Percentiles rank a stretch among this genome's conserved stretches.
Evolutionary conservation across 2,113 vertebrate species (phyloP).

Genomic region (Gallinago media): DNA sequence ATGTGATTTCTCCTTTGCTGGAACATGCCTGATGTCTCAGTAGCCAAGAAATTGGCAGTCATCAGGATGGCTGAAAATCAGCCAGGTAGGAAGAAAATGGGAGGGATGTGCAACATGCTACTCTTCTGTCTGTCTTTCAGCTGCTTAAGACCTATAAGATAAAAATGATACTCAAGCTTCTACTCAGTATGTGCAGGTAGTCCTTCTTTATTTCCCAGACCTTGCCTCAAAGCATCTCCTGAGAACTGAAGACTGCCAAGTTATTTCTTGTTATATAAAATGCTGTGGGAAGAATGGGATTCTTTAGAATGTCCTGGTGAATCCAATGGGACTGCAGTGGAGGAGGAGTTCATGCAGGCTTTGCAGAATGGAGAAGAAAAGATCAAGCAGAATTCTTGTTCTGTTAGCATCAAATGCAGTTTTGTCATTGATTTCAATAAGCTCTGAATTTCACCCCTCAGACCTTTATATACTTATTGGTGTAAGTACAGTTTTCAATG

Average conservation of each 20-base stretch:
- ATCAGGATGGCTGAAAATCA: not conserved
- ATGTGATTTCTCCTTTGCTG: not conserved
- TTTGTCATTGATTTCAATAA: not conserved
- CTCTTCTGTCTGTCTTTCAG: not conserved
- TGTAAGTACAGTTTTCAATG: not conserved
- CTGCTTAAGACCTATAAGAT: not conserved
- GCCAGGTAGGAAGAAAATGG: not conserved
- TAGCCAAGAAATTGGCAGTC: not conserved
- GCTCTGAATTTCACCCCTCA: not conserved
- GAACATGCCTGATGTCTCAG: not conserved
- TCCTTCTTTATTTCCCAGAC: not conserved
- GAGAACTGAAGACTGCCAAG: not conserved
- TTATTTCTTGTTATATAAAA: not conserved
- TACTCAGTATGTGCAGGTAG: not conserved
- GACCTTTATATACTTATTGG: not conserved
- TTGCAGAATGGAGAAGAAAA: not conserved
- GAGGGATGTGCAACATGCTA: not conserved
- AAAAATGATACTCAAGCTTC: not conserved
- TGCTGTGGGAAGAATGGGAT: not conserved
- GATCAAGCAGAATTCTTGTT: not conserved
- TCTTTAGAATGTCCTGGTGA: not conserved
- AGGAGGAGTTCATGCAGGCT: not conserved
- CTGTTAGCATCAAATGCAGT: not conserved
- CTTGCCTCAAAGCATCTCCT: not conserved
- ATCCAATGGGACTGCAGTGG: not conserved